Evolutionary conservation across 1,140 invertebrate genomes (phyloP).

Genomic region (Trialeurodes vaporariorum): DNA sequence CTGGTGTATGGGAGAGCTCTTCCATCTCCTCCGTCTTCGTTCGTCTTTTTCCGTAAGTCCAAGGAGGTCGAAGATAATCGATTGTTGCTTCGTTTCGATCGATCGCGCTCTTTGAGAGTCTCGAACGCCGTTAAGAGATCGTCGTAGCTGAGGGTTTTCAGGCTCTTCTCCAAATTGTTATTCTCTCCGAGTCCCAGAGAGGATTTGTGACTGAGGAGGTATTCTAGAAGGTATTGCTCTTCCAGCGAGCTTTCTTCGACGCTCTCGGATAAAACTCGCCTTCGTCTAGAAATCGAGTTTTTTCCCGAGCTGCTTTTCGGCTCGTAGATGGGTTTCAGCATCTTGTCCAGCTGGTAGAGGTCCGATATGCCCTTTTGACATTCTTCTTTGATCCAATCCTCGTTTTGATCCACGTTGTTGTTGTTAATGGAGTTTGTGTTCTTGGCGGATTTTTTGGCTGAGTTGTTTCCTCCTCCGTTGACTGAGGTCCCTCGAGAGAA

Average conservation of each 20-base stretch:
- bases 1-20: background rate
- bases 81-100: background rate
- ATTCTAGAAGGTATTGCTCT: conserved; percentile 24
- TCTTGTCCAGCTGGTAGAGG: conserved; percentile 27
- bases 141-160: conserved; percentile 25
- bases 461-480: conserved; percentile 15
- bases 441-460: conserved; percentile 8
- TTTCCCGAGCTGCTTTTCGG: background rate
- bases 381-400: conserved; percentile 29
- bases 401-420: conserved; percentile 15
- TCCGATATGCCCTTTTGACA: conserved; percentile 30
- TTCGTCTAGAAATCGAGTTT: conserved; percentile 4
- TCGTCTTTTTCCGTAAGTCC: background rate
- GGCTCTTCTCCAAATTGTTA: background rate
- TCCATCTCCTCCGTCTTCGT: background rate
- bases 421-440: conserved; percentile 8
- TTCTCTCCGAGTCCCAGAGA: conserved; percentile 11
- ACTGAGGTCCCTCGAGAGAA: conserved; percentile 28
- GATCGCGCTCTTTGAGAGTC: background rate
- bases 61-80: background rate
- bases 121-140: conserved; percentile 26
- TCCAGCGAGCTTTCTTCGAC: conserved; percentile 25
- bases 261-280: conserved; percentile 19
- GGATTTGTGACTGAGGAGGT: conserved; percentile 18
- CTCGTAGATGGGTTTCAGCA: background rate